phyloP scores from a whole-genome alignment of 2,113 vertebrate species.

The Aythya baeri region DNA sequence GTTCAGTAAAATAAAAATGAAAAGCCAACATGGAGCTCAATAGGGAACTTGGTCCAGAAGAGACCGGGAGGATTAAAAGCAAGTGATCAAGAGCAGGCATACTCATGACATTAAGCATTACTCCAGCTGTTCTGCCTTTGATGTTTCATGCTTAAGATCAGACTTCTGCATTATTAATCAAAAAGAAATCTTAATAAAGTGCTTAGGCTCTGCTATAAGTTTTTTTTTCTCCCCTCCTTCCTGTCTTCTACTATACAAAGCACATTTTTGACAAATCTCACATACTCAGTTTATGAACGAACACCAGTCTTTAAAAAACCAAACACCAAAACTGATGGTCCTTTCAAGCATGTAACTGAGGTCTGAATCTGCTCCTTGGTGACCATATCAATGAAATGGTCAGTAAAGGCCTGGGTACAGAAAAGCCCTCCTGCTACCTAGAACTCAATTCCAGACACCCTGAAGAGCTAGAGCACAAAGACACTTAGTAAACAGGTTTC shows the following conservation, averaged over 20 bases:
- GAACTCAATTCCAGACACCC: neutral
- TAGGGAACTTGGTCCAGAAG: neutral
- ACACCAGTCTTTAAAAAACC: neutral
- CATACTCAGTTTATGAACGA: neutral
- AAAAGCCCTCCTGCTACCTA: neutral
- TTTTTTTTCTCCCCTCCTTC: neutral
- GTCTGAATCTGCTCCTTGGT: neutral
- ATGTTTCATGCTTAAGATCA: neutral
- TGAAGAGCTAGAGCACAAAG: neutral
- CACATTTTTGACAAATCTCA: neutral
- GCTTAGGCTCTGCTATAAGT: neutral
- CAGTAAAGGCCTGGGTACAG: neutral
- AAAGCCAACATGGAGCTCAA: neutral
- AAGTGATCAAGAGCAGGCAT: neutral
- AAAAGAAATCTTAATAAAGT: neutral
- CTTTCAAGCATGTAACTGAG: neutral
- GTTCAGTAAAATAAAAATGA: conserved; percentile 10
- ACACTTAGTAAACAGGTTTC: neutral
- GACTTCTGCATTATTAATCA: neutral
- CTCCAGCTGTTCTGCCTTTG: neutral
- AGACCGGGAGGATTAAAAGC: neutral
- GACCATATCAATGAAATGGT: fast-evolving
- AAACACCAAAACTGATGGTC: neutral
- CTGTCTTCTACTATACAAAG: neutral
- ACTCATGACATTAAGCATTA: neutral